Evolutionary conservation across 2,797 vertebrate species (phyloP).

Genomic region (Poecile montanus): DNA sequence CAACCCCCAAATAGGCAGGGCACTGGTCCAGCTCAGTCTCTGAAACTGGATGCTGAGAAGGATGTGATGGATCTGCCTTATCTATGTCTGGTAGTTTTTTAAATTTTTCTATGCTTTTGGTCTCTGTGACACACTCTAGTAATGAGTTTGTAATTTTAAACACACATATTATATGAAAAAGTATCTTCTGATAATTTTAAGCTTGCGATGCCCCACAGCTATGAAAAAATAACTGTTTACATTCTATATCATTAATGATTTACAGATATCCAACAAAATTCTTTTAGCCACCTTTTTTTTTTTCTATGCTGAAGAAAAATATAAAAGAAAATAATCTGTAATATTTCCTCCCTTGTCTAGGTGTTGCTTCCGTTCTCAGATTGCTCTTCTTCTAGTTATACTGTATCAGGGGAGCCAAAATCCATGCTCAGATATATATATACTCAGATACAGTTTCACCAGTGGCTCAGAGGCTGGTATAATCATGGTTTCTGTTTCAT

Average conservation of each 20-base stretch:
- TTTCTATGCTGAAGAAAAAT: background rate
- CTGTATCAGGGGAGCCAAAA: background rate
- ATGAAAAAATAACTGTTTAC: background rate
- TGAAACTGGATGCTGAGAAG: background rate
- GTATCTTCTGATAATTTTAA: background rate
- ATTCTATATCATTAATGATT: background rate
- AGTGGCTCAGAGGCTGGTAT: background rate
- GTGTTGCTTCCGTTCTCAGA: background rate
- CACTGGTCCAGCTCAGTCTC: background rate
- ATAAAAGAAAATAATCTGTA: background rate
- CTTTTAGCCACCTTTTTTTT: background rate
- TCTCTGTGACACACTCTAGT: background rate
- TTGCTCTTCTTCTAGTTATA: background rate
- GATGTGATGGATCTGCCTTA: background rate
- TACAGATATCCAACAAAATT: background rate
- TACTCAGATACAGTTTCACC: background rate
- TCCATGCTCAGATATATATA: too few species aligned
- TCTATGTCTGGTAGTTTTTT: background rate
- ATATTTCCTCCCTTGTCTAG: background rate
- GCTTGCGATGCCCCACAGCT: background rate
- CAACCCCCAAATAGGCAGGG: background rate
- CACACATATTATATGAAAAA: background rate
- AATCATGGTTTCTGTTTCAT: background rate
- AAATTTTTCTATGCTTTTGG: background rate
- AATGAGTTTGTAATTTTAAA: background rate